A percentile compares a stretch with the other conserved stretches of the same genome.
Evolutionary conservation across 2,888 invertebrate species (phyloP).

Genomic region (Leptinotarsa peninsularis): DNA sequence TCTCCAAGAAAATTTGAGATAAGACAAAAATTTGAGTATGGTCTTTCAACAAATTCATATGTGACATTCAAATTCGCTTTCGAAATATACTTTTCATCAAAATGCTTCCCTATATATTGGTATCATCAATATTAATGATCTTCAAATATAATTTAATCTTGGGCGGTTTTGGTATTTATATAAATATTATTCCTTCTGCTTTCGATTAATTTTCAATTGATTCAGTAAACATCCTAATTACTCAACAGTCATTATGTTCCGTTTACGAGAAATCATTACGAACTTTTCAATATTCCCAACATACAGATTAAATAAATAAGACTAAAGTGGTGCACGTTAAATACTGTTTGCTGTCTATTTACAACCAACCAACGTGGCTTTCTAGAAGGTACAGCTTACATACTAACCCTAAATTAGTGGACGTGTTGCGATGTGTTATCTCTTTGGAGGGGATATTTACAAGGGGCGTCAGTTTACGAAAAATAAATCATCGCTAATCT

Average conservation of each 20-base stretch:
- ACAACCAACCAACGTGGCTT: constrained; percentile 53
- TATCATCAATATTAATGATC: too few relatives aligned
- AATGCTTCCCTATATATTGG: too few relatives aligned
- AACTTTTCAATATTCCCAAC: constrained; percentile 32
- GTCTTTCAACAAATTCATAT: too few relatives aligned
- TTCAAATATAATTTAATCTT: not conserved
- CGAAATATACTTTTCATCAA: too few relatives aligned
- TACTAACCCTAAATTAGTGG: constrained; percentile 66
- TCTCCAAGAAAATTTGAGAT: too few relatives aligned
- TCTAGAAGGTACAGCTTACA: constrained; percentile 62
- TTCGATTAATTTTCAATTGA: not conserved
- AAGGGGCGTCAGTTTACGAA: constrained; percentile 63
- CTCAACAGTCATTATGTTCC: not conserved
- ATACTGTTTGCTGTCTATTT: constrained; percentile 31
- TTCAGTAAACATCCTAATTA: not conserved
- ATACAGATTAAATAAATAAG: constrained; percentile 20
- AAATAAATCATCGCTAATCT: constrained; percentile 64
- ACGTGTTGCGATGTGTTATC: constrained; percentile 67
- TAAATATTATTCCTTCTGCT: constrained; percentile 1
- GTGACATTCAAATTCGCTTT: too few relatives aligned
- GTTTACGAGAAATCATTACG: not conserved
- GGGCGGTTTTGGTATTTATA: not conserved
- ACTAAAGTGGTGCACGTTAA: constrained; percentile 25
- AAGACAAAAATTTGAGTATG: too few relatives aligned
- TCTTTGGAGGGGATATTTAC: constrained; percentile 64